phyloP scores from a whole-genome alignment of 2,113 vertebrate species.

The Paracanthobrama guichenoti region DNA sequence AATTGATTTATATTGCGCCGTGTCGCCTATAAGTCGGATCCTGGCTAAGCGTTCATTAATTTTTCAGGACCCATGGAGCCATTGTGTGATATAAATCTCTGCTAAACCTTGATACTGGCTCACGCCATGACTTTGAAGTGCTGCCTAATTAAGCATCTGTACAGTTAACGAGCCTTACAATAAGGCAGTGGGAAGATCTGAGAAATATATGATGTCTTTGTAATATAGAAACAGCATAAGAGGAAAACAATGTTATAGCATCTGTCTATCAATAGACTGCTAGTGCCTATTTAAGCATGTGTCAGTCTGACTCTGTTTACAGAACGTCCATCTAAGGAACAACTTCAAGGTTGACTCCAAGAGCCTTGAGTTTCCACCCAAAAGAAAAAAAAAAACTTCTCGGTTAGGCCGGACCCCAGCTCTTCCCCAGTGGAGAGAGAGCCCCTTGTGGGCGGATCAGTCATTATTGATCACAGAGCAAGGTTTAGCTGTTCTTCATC shows the following conservation, averaged over 20 bases:
- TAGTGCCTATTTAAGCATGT: neutral
- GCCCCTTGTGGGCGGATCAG: constrained; percentile 53
- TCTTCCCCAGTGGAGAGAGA: neutral
- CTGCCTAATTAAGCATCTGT: constrained; percentile 70
- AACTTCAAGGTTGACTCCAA: neutral
- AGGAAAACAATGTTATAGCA: constrained; percentile 11
- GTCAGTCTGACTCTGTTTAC: neutral
- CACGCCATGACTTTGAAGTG: constrained; percentile 68
- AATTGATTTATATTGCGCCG: constrained; percentile 64
- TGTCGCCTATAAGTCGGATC: constrained; percentile 62
- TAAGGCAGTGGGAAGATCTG: constrained; percentile 62
- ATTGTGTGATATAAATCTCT: constrained; percentile 67
- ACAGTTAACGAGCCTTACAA: constrained; percentile 69
- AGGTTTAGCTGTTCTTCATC: constrained; percentile 30
- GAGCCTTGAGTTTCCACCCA: constrained; percentile 18
- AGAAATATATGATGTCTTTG: constrained; percentile 59
- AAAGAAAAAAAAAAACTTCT: neutral
- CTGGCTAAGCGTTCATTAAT: constrained; percentile 69
- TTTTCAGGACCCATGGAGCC: constrained; percentile 64
- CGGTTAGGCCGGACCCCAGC: neutral
- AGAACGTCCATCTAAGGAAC: neutral
- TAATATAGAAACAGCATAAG: constrained; percentile 53
- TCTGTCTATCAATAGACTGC: constrained; percentile 17
- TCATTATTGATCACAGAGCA: constrained; percentile 54
- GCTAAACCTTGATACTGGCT: constrained; percentile 56